Percentiles rank a stretch among this genome's conserved stretches.
Evolutionary conservation across 2,797 vertebrate genomes (phyloP).

Genomic region (Spinus pinus): DNA sequence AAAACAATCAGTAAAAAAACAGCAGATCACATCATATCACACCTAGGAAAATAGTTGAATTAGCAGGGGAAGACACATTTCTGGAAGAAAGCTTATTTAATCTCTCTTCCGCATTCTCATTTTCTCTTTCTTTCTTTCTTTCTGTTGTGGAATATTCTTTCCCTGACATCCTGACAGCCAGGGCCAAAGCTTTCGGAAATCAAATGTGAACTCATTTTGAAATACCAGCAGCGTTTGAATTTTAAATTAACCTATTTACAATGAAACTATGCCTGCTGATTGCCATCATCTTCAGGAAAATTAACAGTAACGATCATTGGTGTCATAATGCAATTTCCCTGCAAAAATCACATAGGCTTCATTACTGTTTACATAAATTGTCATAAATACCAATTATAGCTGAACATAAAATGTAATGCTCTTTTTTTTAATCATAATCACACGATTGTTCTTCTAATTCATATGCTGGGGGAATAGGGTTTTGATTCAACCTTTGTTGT

Average conservation of each 20-base stretch:
- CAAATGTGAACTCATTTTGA: constrained; percentile 80
- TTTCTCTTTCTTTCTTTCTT: constrained; percentile 2
- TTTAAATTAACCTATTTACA: constrained; percentile 85
- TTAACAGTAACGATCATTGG: constrained; percentile 84
- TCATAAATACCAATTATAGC: constrained; percentile 84
- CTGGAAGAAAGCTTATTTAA: neutral
- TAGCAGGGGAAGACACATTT: neutral
- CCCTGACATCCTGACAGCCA: constrained; percentile 60
- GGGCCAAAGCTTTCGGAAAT: constrained; percentile 76
- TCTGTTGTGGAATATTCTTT: constrained; percentile 40
- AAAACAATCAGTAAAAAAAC: neutral
- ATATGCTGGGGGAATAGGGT: constrained; percentile 73
- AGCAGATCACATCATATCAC: neutral
- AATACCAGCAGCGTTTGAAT: constrained; percentile 80
- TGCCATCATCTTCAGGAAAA: constrained; percentile 83
- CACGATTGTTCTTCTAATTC: constrained; percentile 82
- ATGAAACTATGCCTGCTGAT: constrained; percentile 82
- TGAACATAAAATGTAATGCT: constrained; percentile 83
- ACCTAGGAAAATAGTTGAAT: neutral
- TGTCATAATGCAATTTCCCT: constrained; percentile 83
- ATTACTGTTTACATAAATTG: constrained; percentile 86
- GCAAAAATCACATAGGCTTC: constrained; percentile 81
- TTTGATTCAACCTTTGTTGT: constrained; percentile 78
- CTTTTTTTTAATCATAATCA: constrained; percentile 80
- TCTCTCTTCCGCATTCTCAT: neutral